A percentile compares a stretch with the other conserved stretches of the same genome.
Conservation (phyloP, 1,140 invertebrate genomes). For the Diploscapter pachys region DNA sequence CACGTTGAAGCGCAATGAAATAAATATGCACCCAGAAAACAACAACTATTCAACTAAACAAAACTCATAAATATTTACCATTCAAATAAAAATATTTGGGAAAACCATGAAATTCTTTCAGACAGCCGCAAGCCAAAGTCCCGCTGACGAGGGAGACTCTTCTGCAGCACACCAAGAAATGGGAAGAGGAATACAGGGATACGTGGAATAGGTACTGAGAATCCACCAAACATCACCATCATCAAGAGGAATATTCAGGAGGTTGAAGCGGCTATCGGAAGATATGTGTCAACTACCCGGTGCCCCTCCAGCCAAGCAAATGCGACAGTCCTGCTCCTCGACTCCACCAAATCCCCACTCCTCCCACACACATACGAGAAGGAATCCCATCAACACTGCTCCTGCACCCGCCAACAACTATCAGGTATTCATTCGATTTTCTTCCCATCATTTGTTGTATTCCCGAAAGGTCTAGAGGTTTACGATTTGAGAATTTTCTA, state of each 20-base stretch:
- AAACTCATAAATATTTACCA: no score
- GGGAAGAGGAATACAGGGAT: slow-evolving; percentile 46
- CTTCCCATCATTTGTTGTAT: neutral
- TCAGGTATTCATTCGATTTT: slow-evolving; percentile 20
- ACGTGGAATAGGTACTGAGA: slow-evolving; percentile 32
- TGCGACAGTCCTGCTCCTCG: slow-evolving; percentile 6
- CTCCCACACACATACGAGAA: neutral
- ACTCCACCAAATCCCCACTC: slow-evolving; percentile 14
- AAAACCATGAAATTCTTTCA: neutral
- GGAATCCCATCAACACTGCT: slow-evolving; percentile 20
- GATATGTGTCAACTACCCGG: slow-evolving; percentile 4
- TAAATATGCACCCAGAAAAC: no score
- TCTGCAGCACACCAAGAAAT: slow-evolving; percentile 45
- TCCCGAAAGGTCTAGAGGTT: no score
- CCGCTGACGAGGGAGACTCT: slow-evolving; percentile 51
- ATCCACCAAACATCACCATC: no score
- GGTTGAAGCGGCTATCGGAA: slow-evolving; percentile 23
- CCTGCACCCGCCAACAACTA: slow-evolving; percentile 29
- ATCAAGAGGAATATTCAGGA: neutral
- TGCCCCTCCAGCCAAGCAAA: slow-evolving; percentile 16
- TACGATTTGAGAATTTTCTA: no score
- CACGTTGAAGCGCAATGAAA: no score
- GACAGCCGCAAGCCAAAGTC: slow-evolving; percentile 5
- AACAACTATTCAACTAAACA: no score
- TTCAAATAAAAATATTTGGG: no score